These are phyloP conservation scores for Butorides virescens DNA, from an alignment of 2,113 vertebrate species.

Conservation along the genomic window DNA sequence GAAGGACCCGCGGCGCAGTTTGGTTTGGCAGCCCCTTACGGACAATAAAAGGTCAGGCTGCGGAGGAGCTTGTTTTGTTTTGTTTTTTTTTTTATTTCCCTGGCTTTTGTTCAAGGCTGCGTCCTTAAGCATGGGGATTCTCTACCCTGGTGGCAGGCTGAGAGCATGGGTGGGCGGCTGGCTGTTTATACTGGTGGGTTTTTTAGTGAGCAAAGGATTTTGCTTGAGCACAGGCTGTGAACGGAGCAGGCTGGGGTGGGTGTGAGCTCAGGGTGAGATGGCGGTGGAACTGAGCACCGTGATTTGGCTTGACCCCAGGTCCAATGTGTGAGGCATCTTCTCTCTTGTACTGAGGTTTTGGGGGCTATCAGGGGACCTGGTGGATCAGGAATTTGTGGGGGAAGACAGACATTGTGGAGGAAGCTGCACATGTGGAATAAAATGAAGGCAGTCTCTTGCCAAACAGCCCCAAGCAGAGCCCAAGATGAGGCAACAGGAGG, in stretches of 20 bases:
- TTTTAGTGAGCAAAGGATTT: neutral
- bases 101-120: slow-evolving; percentile 59
- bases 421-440: neutral
- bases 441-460: neutral
- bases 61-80: neutral
- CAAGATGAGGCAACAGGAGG: neutral
- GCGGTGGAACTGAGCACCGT: neutral
- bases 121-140: slow-evolving; percentile 3
- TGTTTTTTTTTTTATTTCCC: neutral
- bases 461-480: neutral
- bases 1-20: neutral
- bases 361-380: neutral
- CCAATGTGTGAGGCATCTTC: neutral
- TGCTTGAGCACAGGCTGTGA: rapidly evolving
- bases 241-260: neutral
- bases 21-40: slow-evolving; percentile 35
- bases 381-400: neutral
- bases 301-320: neutral
- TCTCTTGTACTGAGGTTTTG: neutral
- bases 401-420: neutral
- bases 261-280: neutral
- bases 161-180: slow-evolving; percentile 39
- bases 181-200: neutral
- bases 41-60: slow-evolving; percentile 53
- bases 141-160: neutral